phyloP scores from a whole-genome alignment of 2,797 vertebrate genomes.

The Sandelia bainsii region DNA sequence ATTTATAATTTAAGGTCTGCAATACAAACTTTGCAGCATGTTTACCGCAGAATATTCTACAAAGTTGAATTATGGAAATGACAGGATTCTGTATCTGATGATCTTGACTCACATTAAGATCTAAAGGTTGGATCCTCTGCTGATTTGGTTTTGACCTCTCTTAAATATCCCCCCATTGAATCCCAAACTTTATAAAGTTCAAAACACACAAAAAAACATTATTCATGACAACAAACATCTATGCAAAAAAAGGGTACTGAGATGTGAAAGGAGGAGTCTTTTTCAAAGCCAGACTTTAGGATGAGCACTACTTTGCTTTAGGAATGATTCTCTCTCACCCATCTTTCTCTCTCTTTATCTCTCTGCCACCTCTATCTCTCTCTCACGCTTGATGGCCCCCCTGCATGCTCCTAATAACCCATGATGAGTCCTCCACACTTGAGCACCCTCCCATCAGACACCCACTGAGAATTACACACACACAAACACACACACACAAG shows the following conservation, averaged over 20 bases:
- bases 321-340: slow-evolving; percentile 47
- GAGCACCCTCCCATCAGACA: slow-evolving; percentile 86
- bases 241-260: neutral
- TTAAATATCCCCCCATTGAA: neutral
- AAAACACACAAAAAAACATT: neutral
- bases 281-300: slow-evolving; percentile 24
- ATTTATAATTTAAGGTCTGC: neutral
- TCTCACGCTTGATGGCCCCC: slow-evolving; percentile 72
- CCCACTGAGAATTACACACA: slow-evolving; percentile 71
- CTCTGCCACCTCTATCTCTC: slow-evolving; percentile 42
- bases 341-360: slow-evolving; percentile 43
- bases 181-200: neutral
- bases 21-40: neutral
- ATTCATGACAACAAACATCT: neutral
- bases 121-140: neutral
- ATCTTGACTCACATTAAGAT: neutral
- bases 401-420: slow-evolving; percentile 85
- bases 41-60: no score
- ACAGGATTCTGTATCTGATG: neutral
- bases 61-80: slow-evolving; percentile 8
- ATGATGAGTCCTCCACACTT: slow-evolving; percentile 88
- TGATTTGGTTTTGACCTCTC: neutral
- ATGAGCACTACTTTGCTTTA: slow-evolving; percentile 40
- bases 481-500: slow-evolving; percentile 46
- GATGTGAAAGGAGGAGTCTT: slow-evolving; percentile 1